phyloP scores from a whole-genome alignment of 1,140 invertebrate species.

The Saxidomus purpurata region DNA sequence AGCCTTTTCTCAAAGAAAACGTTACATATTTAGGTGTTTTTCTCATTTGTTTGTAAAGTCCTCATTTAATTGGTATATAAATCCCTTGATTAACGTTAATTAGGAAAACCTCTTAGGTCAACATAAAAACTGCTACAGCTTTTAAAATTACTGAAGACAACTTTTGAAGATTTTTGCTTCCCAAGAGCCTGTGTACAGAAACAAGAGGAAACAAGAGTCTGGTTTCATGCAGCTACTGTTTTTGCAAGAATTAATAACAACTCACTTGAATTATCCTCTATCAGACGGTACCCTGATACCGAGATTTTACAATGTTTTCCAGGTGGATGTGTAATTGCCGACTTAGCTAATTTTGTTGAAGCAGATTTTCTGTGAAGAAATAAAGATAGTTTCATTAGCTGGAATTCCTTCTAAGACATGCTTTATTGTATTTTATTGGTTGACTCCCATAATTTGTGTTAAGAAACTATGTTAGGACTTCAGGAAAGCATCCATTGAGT shows the following conservation, averaged over 20 bases:
- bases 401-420: conserved; percentile 12
- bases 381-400: conserved; percentile 27
- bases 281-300: background rate
- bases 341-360: background rate
- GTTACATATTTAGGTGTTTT: too few species aligned
- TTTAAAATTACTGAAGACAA: too few species aligned
- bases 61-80: too few species aligned
- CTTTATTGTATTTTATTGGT: conserved; percentile 36
- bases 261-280: conserved; percentile 4
- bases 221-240: background rate
- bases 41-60: too few species aligned
- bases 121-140: too few species aligned
- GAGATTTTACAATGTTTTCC: background rate
- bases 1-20: too few species aligned
- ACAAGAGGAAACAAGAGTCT: background rate
- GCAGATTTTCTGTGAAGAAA: conserved; percentile 18
- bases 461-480: background rate
- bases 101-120: too few species aligned
- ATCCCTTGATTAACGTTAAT: too few species aligned
- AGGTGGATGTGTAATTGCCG: conserved; percentile 1
- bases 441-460: conserved; percentile 34
- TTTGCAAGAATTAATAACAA: background rate
- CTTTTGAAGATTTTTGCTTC: too few species aligned
- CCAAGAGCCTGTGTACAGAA: background rate
- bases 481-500: background rate